Conservation (phyloP, 53 echinoderm and acorn worm species). For the Stichopus horrens region DNA sequence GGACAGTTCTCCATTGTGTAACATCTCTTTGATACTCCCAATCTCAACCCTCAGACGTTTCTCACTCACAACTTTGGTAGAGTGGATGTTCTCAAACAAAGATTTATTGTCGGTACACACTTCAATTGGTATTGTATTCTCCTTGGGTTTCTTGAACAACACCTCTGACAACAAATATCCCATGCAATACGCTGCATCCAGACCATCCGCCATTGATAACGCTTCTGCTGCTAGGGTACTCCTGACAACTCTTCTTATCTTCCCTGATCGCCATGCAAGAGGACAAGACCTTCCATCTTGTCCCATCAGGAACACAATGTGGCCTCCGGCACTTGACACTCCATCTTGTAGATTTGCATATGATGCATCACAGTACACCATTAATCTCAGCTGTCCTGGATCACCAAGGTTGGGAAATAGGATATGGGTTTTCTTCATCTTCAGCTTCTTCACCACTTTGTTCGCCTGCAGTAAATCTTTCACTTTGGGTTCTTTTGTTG, state of each 20-base stretch:
- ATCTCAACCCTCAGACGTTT: slow-evolving; percentile 15
- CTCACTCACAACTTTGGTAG: slow-evolving; percentile 29
- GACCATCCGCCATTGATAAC: slow-evolving; percentile 8
- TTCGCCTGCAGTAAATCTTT: slow-evolving; percentile 15
- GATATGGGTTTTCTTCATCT: slow-evolving; percentile 5
- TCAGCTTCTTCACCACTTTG: slow-evolving; percentile 23
- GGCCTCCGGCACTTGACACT: background rate
- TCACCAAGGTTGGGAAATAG: slow-evolving; percentile 16
- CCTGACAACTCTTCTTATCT: background rate
- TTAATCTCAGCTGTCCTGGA: slow-evolving; percentile 13
- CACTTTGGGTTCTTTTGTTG: background rate
- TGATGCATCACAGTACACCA: slow-evolving; percentile 29
- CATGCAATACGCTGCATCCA: slow-evolving; percentile 20
- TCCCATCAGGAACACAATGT: slow-evolving; percentile 23
- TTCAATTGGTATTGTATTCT: slow-evolving; percentile 4
- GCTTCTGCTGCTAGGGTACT: slow-evolving; percentile 18
- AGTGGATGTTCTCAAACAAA: slow-evolving; percentile 29
- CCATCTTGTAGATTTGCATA: slow-evolving; percentile 27
- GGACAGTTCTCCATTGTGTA: too few relatives aligned
- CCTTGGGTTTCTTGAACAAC: slow-evolving; percentile 1
- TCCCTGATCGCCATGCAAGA: slow-evolving; percentile 11
- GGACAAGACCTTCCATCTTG: slow-evolving; percentile 11
- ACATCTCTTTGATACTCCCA: slow-evolving; percentile 22
- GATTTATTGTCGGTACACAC: slow-evolving; percentile 34
- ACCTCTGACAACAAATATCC: too few relatives aligned